A percentile compares a stretch with the other conserved stretches of the same genome.
These are phyloP conservation scores for Tridacna crocea DNA, from an alignment of 2,888 invertebrate genomes.

Conservation along the genomic window DNA sequence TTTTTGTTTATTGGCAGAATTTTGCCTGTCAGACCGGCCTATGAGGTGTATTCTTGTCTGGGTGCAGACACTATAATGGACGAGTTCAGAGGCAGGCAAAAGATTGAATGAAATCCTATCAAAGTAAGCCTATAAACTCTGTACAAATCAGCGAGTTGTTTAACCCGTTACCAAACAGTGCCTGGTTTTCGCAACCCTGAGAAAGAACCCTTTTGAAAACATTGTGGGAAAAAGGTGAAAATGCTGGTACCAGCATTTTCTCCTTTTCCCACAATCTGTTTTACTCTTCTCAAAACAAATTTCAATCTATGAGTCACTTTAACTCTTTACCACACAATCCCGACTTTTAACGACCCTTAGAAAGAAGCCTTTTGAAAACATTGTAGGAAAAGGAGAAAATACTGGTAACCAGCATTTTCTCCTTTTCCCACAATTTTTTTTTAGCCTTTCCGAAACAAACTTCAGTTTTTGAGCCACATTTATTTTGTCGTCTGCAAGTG, in stretches of 20 bases:
- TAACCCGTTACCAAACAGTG: no score
- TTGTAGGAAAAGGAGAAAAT: background rate
- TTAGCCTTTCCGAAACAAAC: no score
- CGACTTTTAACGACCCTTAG: no score
- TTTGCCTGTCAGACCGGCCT: conserved; percentile 31
- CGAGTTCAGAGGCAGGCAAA: conserved; percentile 45
- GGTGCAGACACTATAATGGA: conserved; percentile 55
- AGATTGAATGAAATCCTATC: background rate
- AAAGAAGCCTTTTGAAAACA: no score
- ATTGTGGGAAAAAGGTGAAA: no score
- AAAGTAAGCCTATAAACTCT: background rate
- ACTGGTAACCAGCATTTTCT: background rate
- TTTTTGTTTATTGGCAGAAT: conserved; percentile 29
- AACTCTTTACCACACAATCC: background rate
- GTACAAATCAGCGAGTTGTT: no score
- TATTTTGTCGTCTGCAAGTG: no score
- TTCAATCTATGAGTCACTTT: background rate
- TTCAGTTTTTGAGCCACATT: no score
- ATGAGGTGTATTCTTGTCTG: conserved; percentile 10
- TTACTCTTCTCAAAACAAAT: background rate
- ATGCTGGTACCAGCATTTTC: background rate
- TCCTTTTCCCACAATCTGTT: background rate
- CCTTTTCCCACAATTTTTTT: background rate
- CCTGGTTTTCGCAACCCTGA: no score
- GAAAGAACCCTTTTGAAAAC: no score